Conservation (phyloP, 2,888 invertebrate species). For the Heliconius sara region DNA sequence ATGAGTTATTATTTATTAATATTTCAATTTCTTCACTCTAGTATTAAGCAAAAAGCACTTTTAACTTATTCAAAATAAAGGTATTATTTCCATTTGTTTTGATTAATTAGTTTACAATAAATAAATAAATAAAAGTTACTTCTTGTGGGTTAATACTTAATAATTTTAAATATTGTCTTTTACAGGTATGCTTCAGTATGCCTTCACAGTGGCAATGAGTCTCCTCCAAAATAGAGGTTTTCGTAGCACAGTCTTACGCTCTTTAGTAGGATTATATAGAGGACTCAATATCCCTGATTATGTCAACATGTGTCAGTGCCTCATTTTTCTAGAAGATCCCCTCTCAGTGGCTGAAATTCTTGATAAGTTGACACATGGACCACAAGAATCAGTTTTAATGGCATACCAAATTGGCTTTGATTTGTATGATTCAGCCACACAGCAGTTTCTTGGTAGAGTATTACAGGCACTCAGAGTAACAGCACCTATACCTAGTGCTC, state of each 20-base stretch:
- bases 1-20: too few species aligned
- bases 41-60: too few species aligned
- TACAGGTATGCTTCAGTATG: conserved; percentile 94
- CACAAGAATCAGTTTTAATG: conserved; percentile 93
- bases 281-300: conserved; percentile 96
- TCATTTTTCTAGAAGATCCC: conserved; percentile 98
- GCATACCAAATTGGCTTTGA: conserved; percentile 99
- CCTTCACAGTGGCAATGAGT: conserved; percentile 98
- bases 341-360: conserved; percentile 95
- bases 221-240: conserved; percentile 97
- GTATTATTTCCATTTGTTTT: too few species aligned
- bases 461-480: conserved; percentile 91
- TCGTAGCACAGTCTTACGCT: conserved; percentile 94
- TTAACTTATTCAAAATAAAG: too few species aligned
- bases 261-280: conserved; percentile 94
- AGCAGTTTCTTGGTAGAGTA: conserved; percentile 96
- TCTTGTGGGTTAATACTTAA: background rate
- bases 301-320: conserved; percentile 98
- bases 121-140: background rate
- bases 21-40: too few species aligned
- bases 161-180: conserved; percentile 48
- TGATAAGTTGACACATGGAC: conserved; percentile 93
- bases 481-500: conserved; percentile 91
- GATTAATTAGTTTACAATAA: background rate
- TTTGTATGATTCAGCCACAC: conserved; percentile 99